Evolutionary conservation across 2,888 invertebrate genomes (phyloP).

Genomic region (Trypoxylon attenuatum): DNA sequence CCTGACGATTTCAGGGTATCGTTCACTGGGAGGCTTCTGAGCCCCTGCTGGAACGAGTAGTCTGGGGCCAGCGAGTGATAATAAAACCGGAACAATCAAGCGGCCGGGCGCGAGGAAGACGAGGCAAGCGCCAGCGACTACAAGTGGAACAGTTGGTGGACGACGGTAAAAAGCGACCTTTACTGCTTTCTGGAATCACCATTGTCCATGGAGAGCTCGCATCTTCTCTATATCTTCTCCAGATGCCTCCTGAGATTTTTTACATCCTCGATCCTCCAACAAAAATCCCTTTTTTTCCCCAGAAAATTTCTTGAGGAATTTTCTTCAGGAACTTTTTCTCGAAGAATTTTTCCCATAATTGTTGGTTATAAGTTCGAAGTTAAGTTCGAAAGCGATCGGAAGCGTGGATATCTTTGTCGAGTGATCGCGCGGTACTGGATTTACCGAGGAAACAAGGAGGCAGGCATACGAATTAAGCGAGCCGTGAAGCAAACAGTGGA

Average conservation of each 20-base stretch:
- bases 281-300: too few relatives aligned
- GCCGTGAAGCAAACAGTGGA: slow-evolving; percentile 68
- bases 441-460: slow-evolving; percentile 60
- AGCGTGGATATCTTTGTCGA: too few relatives aligned
- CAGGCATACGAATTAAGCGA: slow-evolving; percentile 62
- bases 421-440: too few relatives aligned
- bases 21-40: too few relatives aligned
- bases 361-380: too few relatives aligned
- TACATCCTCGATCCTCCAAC: slow-evolving; percentile 32
- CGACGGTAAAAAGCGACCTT: slow-evolving; percentile 69
- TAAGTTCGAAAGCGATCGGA: neutral
- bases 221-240: too few relatives aligned
- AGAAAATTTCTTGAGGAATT: too few relatives aligned
- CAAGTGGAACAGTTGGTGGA: slow-evolving; percentile 23
- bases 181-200: slow-evolving; percentile 70
- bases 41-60: slow-evolving; percentile 52
- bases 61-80: slow-evolving; percentile 64
- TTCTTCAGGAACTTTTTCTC: too few relatives aligned
- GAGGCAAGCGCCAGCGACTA: slow-evolving; percentile 5
- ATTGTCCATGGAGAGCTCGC: slow-evolving; percentile 48
- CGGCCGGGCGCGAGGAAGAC: slow-evolving; percentile 52
- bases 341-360: too few relatives aligned
- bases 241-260: too few relatives aligned
- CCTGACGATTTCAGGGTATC: too few relatives aligned
- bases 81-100: slow-evolving; percentile 70